A percentile compares a stretch with the other conserved stretches of the same genome.
Conservation (phyloP, 2,797 vertebrate genomes). For the Cichlasoma orientale region DNA sequence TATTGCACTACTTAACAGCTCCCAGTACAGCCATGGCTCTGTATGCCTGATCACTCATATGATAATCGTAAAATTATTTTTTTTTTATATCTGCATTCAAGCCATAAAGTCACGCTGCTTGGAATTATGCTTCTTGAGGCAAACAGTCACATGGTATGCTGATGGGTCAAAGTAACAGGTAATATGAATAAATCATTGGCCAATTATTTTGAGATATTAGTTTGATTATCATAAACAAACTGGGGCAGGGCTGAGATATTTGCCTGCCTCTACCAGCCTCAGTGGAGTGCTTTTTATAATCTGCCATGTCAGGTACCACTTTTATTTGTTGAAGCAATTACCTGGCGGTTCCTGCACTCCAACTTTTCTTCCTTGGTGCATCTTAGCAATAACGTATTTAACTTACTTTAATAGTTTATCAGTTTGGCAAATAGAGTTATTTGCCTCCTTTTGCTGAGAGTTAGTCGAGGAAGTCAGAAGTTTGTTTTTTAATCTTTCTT, state of each 20-base stretch:
- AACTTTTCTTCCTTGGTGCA: not conserved
- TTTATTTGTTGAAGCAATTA: not conserved
- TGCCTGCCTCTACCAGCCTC: not conserved
- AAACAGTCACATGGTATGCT: constrained; percentile 2
- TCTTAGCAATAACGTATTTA: not conserved
- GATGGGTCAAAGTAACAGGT: constrained; percentile 35
- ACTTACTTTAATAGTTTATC: not conserved
- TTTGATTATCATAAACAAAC: constrained; percentile 20
- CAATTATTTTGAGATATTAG: constrained; percentile 36
- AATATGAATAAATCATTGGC: constrained; percentile 38
- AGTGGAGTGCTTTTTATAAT: not conserved
- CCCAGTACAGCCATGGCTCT: not conserved
- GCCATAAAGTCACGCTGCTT: not conserved
- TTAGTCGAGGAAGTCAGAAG: too few species aligned
- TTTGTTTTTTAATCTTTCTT: rapidly evolving
- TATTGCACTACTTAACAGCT: not conserved
- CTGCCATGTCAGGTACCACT: not conserved
- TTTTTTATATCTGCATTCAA: constrained; percentile 5
- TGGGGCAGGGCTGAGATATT: not conserved
- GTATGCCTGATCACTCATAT: not conserved
- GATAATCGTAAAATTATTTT: not conserved
- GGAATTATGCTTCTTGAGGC: constrained; percentile 2
- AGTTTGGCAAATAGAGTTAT: not conserved
- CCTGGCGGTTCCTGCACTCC: not conserved
- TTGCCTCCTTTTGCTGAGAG: too few species aligned